Conservation (phyloP, 2,113 vertebrate species). For the Tyrannus savana region DNA sequence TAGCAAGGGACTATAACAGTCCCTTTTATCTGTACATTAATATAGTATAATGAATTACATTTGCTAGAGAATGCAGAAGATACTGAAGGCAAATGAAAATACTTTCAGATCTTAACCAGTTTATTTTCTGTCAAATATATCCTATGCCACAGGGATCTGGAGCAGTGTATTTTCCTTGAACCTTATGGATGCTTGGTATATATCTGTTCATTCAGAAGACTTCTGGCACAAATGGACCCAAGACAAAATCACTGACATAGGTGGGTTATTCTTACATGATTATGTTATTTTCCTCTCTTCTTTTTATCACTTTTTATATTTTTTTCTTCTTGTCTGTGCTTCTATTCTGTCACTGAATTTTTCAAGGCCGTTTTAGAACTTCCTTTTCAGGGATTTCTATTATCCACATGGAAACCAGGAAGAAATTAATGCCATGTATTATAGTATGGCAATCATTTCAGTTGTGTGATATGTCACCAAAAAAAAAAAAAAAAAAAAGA, state of each 20-base stretch:
- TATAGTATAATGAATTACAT: neutral
- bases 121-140: neutral
- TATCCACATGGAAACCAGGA: neutral
- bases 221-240: conserved; percentile 73
- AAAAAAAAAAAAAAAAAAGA: neutral
- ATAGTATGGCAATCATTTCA: neutral
- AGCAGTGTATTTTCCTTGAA: conserved; percentile 76
- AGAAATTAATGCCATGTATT: neutral
- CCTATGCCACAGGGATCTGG: conserved; percentile 62
- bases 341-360: neutral
- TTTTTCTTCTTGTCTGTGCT: neutral
- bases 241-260: conserved; percentile 62
- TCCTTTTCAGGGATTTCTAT: neutral
- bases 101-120: neutral
- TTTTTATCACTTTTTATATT: no score
- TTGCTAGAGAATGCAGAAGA: neutral
- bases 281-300: neutral
- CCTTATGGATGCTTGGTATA: conserved; percentile 73
- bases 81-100: neutral
- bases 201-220: conserved; percentile 62
- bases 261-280: neutral
- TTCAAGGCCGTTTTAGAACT: neutral
- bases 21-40: neutral
- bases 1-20: no score
- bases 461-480: neutral